Evolutionary conservation across 2,797 vertebrate genomes (phyloP).

Genomic region (Malacoraja senta): DNA sequence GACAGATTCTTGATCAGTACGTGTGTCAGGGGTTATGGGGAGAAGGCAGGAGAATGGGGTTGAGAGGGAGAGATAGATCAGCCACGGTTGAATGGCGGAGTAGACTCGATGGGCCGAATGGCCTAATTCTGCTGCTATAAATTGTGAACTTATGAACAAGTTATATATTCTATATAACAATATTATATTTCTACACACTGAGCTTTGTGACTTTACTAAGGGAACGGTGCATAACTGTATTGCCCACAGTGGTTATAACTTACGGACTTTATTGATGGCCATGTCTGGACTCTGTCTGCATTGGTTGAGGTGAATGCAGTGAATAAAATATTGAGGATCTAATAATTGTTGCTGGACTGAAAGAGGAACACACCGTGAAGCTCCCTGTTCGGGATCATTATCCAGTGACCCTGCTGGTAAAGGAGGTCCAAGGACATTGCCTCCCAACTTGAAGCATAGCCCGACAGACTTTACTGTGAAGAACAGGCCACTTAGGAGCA

Average conservation of each 20-base stretch:
- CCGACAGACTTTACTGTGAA: neutral
- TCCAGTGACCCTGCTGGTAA: neutral
- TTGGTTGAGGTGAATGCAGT: neutral
- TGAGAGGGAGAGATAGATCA: too few species aligned
- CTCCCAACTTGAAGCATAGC: neutral
- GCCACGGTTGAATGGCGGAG: too few species aligned
- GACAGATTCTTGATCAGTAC: too few species aligned
- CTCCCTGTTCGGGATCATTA: neutral
- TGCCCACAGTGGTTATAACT: neutral
- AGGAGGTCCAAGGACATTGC: neutral
- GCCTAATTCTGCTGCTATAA: too few species aligned
- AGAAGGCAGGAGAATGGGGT: too few species aligned
- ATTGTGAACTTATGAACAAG: too few species aligned
- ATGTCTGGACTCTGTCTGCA: neutral
- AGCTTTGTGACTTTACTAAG: neutral
- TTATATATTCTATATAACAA: too few species aligned
- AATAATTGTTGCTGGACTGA: neutral
- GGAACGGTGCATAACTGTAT: neutral
- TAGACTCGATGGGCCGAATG: too few species aligned
- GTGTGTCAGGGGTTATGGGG: too few species aligned
- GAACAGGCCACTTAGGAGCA: neutral
- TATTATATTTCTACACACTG: too few species aligned
- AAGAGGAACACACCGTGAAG: neutral
- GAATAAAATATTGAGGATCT: neutral
- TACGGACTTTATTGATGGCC: neutral